Conservation (phyloP, 2,888 invertebrate species). For the Pyrocoelia pectoralis region DNA sequence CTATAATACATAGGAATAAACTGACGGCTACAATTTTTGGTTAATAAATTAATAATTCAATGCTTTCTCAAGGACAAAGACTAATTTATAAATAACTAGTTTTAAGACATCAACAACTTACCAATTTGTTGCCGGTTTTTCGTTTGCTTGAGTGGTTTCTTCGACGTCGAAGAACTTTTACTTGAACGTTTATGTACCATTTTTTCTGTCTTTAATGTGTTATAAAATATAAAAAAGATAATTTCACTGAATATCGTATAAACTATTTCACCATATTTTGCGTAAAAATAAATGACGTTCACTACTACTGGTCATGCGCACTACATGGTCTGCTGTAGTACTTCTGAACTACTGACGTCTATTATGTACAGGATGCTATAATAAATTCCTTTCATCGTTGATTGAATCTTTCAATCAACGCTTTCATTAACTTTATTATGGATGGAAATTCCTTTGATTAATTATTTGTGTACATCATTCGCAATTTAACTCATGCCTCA, state of each 20-base stretch:
- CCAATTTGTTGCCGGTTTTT: conserved; percentile 32
- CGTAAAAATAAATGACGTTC: conserved; percentile 9
- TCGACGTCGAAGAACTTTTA: conserved; percentile 28
- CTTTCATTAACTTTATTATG: too few relatives aligned
- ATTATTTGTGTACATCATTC: too few relatives aligned
- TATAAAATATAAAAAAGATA: neutral
- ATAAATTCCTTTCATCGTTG: neutral
- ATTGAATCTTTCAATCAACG: too few relatives aligned
- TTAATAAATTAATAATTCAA: conserved; percentile 22
- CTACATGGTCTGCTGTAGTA: conserved; percentile 11
- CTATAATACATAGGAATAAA: neutral
- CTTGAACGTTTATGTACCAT: conserved; percentile 37
- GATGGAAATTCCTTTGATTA: too few relatives aligned
- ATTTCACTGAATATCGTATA: conserved; percentile 15
- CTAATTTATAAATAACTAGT: conserved; percentile 12
- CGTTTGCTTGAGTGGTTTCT: conserved; percentile 28
- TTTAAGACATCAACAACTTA: conserved; percentile 19
- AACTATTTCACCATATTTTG: conserved; percentile 26
- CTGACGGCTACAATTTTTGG: conserved; percentile 6
- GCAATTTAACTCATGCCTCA: too few relatives aligned
- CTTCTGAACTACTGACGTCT: too few relatives aligned
- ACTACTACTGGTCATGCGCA: conserved; percentile 16
- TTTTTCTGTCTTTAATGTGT: conserved; percentile 18
- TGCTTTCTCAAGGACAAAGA: conserved; percentile 22
- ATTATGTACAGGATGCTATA: conserved; percentile 1